These are phyloP conservation scores for Gymnopithys bicolor DNA, from an alignment of 2,797 vertebrate genomes.

Conservation along the genomic window DNA sequence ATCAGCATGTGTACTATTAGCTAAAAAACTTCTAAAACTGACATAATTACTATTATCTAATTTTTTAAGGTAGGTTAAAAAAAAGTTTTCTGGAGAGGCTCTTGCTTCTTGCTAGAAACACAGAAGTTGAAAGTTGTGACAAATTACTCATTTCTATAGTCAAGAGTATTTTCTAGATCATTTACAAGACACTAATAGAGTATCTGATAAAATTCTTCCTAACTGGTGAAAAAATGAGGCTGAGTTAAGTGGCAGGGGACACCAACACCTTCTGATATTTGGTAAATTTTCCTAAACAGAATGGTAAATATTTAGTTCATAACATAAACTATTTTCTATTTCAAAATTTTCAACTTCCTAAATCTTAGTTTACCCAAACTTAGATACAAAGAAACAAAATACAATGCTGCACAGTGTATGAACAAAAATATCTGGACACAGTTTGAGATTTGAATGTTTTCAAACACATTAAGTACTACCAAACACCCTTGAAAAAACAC, in stretches of 20 bases:
- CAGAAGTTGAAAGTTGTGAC: not conserved
- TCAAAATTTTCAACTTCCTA: not conserved
- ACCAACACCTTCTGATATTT: not conserved
- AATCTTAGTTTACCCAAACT: not conserved
- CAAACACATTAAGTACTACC: not conserved
- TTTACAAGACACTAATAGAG: not conserved
- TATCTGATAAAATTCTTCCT: not conserved
- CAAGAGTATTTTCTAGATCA: not conserved
- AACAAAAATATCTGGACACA: not conserved
- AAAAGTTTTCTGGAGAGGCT: not conserved
- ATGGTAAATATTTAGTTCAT: not conserved
- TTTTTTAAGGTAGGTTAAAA: not conserved
- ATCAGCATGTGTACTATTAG: not conserved
- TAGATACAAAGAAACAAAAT: not conserved
- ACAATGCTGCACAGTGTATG: not conserved
- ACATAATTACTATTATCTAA: not conserved
- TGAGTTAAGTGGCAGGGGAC: not conserved
- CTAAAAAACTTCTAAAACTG: not conserved
- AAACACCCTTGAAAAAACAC: not conserved
- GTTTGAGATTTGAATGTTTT: not conserved
- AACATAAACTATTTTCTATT: not conserved
- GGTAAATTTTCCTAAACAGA: not conserved
- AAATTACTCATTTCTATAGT: not conserved
- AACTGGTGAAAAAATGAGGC: not conserved
- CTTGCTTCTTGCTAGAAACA: not conserved